These are phyloP conservation scores for Rotaria socialis DNA, from an alignment of 2,888 invertebrate species.

Conservation along the genomic window DNA sequence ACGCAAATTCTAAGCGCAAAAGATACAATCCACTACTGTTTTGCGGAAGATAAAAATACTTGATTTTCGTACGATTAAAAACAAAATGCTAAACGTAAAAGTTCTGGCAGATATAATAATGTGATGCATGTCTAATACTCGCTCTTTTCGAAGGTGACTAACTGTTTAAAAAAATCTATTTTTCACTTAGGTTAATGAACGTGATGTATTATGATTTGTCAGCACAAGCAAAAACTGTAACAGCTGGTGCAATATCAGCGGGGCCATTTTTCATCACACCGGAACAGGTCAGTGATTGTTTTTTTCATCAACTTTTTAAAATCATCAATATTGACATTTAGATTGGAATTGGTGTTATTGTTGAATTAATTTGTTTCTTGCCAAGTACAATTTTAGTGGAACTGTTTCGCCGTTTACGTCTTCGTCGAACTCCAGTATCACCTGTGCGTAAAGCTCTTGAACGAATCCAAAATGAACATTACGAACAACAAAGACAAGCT, in stretches of 20 bases:
- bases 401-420: constrained; percentile 60
- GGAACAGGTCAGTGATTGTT: constrained; percentile 16
- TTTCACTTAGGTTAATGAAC: background rate
- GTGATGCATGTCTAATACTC: no score
- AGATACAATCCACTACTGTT: no score
- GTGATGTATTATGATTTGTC: constrained; percentile 12
- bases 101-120: no score
- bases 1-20: no score
- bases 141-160: background rate
- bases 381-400: constrained; percentile 59
- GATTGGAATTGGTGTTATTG: constrained; percentile 57
- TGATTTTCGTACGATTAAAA: no score
- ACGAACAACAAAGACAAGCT: background rate
- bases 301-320: background rate
- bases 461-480: background rate
- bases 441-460: constrained; percentile 49
- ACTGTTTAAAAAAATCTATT: background rate
- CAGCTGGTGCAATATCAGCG: background rate
- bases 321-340: background rate
- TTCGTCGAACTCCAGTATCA: constrained; percentile 54
- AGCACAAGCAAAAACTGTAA: background rate
- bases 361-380: constrained; percentile 60
- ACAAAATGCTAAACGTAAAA: no score
- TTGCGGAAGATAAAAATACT: no score
- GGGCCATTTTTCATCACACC: constrained; percentile 41